Evolutionary conservation across 2,113 vertebrate species (phyloP).

Genomic region (Halichoerus grypus): DNA sequence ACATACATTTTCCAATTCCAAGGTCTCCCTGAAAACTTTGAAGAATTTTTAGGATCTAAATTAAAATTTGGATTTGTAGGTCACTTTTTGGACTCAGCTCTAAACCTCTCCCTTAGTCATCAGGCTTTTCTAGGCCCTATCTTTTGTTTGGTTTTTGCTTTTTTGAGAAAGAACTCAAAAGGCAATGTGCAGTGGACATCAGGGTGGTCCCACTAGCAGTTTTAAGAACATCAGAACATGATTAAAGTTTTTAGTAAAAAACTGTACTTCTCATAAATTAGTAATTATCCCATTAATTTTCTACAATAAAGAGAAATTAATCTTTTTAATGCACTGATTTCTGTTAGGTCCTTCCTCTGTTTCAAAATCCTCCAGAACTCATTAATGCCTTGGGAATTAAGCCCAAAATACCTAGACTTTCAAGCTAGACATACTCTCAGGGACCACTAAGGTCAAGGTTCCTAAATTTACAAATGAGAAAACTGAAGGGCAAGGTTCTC

Average conservation of each 20-base stretch:
- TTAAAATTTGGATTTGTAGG: background rate
- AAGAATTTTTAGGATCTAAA: background rate
- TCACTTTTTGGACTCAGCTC: background rate
- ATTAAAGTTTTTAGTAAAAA: background rate
- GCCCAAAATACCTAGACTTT: background rate
- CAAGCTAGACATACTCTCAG: background rate
- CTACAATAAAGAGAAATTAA: background rate
- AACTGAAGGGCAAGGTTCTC: background rate
- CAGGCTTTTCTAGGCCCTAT: background rate
- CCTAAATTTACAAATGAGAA: background rate
- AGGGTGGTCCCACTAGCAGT: background rate
- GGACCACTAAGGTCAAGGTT: background rate
- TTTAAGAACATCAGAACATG: conserved; percentile 31
- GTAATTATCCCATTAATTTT: background rate
- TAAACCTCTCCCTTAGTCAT: background rate
- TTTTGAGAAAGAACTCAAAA: background rate
- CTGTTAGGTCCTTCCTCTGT: background rate
- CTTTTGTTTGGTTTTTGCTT: background rate
- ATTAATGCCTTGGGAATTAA: background rate
- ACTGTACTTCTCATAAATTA: background rate
- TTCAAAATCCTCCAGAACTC: background rate
- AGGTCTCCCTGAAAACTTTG: background rate
- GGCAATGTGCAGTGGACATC: background rate
- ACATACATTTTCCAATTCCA: background rate
- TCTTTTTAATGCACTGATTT: background rate